Percentiles rank a stretch among this genome's conserved stretches.
Evolutionary conservation across 2,113 vertebrate species (phyloP).

Genomic region (Eclectus roratus): DNA sequence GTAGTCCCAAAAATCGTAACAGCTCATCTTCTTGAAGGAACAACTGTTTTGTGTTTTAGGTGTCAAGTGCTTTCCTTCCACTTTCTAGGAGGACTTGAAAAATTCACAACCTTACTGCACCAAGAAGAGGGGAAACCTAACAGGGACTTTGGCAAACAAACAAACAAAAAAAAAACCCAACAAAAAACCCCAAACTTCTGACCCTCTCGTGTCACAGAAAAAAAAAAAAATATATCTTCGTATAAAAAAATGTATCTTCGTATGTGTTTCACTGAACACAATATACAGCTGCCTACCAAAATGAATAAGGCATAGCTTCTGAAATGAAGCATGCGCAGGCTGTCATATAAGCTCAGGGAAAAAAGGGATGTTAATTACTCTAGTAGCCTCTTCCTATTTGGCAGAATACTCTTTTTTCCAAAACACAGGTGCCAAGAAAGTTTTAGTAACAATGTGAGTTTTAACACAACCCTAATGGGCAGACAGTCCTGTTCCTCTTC

Average conservation of each 20-base stretch:
- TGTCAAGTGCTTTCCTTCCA: not conserved
- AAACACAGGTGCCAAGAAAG: not conserved
- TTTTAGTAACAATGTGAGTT: not conserved
- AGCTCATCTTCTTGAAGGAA: not conserved
- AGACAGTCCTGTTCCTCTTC: not conserved
- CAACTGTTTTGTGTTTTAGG: not conserved
- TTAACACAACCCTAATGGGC: not conserved
- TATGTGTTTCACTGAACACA: not conserved
- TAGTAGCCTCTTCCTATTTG: not conserved
- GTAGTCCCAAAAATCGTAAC: not conserved
- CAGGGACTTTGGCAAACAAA: not conserved
- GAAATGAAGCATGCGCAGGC: not conserved
- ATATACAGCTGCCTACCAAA: not conserved
- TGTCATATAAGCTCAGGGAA: not conserved
- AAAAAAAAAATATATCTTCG: too few relatives aligned
- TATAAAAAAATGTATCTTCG: not conserved
- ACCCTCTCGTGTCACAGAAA: not conserved
- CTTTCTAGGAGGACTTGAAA: not conserved
- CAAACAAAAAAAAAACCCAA: not conserved
- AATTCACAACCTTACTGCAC: not conserved
- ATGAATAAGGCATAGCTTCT: not conserved
- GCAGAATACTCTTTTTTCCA: not conserved
- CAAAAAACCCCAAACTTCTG: not conserved
- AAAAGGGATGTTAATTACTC: not conserved
- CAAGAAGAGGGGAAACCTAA: not conserved